These are phyloP conservation scores for Cirrhinus mrigala DNA, from an alignment of 2,797 vertebrate species.

Conservation along the genomic window DNA sequence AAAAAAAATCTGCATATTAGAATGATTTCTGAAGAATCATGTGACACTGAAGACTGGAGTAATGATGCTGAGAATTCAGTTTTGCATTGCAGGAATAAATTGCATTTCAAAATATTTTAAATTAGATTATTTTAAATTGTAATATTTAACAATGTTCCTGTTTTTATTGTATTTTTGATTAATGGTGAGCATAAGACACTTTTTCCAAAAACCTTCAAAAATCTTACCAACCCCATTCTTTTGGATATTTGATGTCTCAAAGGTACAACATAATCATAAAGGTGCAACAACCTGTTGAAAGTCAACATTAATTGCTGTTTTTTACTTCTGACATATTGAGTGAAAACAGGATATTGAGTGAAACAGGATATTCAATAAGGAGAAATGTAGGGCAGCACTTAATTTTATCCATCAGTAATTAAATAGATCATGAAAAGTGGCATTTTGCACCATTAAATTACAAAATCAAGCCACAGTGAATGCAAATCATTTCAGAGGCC, in stretches of 20 bases:
- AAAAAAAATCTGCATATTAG: neutral
- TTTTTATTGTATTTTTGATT: neutral
- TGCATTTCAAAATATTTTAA: neutral
- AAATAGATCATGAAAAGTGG: neutral
- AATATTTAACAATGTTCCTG: no score
- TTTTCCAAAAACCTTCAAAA: neutral
- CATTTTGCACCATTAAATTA: neutral
- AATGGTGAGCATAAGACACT: neutral
- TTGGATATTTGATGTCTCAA: neutral
- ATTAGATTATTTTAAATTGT: neutral
- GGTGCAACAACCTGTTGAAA: neutral
- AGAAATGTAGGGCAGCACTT: neutral
- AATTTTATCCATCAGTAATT: conserved; percentile 1
- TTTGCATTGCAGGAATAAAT: neutral
- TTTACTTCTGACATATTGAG: neutral
- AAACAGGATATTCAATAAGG: neutral
- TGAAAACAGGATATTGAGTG: no score
- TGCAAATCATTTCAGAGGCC: conserved; percentile 2
- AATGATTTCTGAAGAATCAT: neutral
- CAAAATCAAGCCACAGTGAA: neutral
- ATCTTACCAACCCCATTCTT: neutral
- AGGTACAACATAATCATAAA: no score
- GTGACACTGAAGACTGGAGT: neutral
- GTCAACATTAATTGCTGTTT: neutral
- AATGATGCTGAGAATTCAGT: neutral